These are phyloP conservation scores for Onchidella celtica DNA, from an alignment of 2,888 invertebrate species.

Conservation along the genomic window DNA sequence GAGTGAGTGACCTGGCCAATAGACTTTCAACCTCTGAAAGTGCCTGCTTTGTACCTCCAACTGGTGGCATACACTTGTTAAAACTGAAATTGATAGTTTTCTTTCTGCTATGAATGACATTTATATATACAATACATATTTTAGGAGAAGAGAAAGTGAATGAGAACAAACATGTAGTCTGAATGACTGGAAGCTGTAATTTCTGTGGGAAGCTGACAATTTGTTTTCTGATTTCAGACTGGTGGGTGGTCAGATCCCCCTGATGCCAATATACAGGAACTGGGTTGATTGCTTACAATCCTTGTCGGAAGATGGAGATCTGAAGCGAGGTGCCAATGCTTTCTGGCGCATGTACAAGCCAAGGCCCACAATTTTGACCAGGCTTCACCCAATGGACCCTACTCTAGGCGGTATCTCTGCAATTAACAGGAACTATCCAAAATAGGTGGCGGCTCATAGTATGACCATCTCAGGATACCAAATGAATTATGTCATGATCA, in stretches of 20 bases:
- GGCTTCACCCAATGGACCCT: neutral
- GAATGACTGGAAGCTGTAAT: too few relatives aligned
- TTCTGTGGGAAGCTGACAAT: too few relatives aligned
- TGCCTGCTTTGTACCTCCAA: too few relatives aligned
- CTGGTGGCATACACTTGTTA: too few relatives aligned
- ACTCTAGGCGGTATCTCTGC: neutral
- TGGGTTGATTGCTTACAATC: conserved; percentile 88
- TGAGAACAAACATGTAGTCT: too few relatives aligned
- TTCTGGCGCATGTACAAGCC: conserved; percentile 84
- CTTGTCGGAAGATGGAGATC: conserved; percentile 63
- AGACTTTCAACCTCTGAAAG: too few relatives aligned
- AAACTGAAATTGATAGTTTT: too few relatives aligned
- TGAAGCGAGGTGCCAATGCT: conserved; percentile 92
- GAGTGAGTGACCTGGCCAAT: too few relatives aligned
- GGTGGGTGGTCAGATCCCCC: conserved; percentile 90
- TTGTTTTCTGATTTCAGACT: conserved; percentile 84
- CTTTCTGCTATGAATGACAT: too few relatives aligned
- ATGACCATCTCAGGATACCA: neutral
- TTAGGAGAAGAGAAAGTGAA: too few relatives aligned
- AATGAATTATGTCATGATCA: too few relatives aligned
- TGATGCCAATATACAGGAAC: conserved; percentile 89
- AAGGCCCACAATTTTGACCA: neutral
- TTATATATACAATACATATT: too few relatives aligned
- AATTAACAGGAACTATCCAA: neutral
- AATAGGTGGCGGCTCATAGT: neutral